Evolutionary conservation across 2,113 vertebrate genomes (phyloP), one percentile per base, ranked within the genome.

Genomic region (Hypocryptadius cinnamomeus): DNA sequence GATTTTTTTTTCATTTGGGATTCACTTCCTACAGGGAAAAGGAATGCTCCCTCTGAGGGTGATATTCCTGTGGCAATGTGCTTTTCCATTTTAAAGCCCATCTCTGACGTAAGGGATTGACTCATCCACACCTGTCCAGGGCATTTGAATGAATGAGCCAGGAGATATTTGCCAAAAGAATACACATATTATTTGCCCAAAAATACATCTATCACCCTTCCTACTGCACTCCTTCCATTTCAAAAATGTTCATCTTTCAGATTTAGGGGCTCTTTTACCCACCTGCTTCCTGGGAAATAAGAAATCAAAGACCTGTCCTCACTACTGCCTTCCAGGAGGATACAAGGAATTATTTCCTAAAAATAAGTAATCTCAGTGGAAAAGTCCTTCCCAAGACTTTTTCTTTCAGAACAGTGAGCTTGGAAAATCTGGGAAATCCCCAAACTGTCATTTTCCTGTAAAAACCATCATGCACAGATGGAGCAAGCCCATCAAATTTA

Each of bases 101-200:
- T 44, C 28, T 85, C 21, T 78, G 79, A 76, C 28, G 2, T 35
- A 31, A 76, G 40, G 40, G 48, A 72, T 74, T 89, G 81, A 94
- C 35, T 92, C 70, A 73, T 28, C 42, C 57, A 40, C 9, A 6
- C n/a, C 47, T 30, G 42, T 44, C 89, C 92, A 45, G 0, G 0
- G 24, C 56, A 51, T 16, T 22, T 9, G 27, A 44, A 28, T 54
- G 39, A 86, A 91, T 4, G 30, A 84, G 42, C 56, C 60, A 61
- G 61, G 44, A 87, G 56, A 24, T 20, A 78, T 14, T 54, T 47
- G 21, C 51, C 25, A 6, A 25, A 48, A 40, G n/a, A 83, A 69
- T 4, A 10, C 1, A 42, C 0, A 0, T 12, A 40, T 56, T 39
- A 57, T 23, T 60, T 40, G 20, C 23, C 33, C 2, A 28, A 61